phyloP scores from a whole-genome alignment of 2,888 invertebrate species.

The Melanotus villosus region DNA sequence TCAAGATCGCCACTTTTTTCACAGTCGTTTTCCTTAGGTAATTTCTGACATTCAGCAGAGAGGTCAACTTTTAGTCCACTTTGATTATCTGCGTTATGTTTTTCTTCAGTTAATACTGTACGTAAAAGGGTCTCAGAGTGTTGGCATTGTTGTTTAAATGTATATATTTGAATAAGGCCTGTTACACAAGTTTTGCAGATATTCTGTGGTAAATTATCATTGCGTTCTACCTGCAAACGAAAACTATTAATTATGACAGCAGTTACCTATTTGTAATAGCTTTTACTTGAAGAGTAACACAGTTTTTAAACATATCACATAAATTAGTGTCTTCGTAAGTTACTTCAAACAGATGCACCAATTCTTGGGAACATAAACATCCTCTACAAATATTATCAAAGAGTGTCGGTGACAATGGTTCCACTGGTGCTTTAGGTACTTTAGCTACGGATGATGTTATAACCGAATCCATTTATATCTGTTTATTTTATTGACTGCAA shows the following conservation, averaged over 20 bases:
- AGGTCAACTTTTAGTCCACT: background rate
- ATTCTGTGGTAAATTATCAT: slow-evolving; percentile 24
- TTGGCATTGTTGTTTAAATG: slow-evolving; percentile 26
- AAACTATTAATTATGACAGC: background rate
- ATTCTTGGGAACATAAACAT: slow-evolving; percentile 20
- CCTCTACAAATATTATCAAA: slow-evolving; percentile 31
- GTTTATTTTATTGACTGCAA: no score
- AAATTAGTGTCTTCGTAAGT: slow-evolving; percentile 18
- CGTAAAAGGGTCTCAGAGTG: background rate
- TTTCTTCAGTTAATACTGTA: background rate
- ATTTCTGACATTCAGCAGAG: no score
- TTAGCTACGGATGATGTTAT: background rate
- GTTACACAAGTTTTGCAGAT: slow-evolving; percentile 26
- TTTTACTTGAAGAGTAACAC: slow-evolving; percentile 23
- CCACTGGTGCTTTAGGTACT: background rate
- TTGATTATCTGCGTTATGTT: background rate
- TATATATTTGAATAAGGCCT: slow-evolving; percentile 8
- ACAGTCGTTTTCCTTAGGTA: background rate
- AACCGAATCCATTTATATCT: background rate
- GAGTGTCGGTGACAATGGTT: background rate
- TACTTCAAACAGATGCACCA: slow-evolving; percentile 8
- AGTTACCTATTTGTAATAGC: background rate
- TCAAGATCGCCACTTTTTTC: background rate
- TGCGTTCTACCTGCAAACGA: slow-evolving; percentile 11
- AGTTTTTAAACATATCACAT: slow-evolving; percentile 13